Evolutionary conservation across 2,113 vertebrate species (phyloP), one percentile per base, ranked within the genome.

Genomic region (Xerus inauris): DNA sequence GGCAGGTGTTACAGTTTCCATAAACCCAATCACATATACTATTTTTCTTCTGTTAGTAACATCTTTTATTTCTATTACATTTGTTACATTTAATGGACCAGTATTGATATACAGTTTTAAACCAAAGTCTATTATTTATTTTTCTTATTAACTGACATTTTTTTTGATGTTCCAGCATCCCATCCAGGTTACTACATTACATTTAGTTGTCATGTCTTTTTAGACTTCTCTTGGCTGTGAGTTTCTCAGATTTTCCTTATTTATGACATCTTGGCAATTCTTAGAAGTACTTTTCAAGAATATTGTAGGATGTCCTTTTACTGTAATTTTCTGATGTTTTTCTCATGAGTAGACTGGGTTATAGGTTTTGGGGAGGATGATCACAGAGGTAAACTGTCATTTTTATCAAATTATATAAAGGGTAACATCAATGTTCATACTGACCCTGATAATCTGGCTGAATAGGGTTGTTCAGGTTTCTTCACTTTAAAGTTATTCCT

Each of bases 401-500:
- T 87, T 94, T 87, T 17, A 71, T 76, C 22, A 90, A 79, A 82
- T 59, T 26, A 62, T 62, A 35, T 49, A 38, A 67, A 32, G n/a
- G 6, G 8, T 57, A n/a, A 4, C 76, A 22, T 45, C 57, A 6
- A 4, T 71, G 5, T 38, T 76, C 57, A 82, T 42, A 32, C 20
- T 54, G 62, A 82, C 85, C 51, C 82, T 89, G 35, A 64, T 89
- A 20, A 83, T 32, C 35, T 84, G 62, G 51, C 72, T 77, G 59
- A 83, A n/a, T 10, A 82, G 10, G 49, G 0, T 72, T 73, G 89
- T 94, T 80, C 45, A 86, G 40, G 14, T 79, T 93, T 79, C 51
- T 93, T 30, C 38, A 71, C 49, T 77, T 89, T 77, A 71, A 93
- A 93, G 22, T 89, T 77, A 51, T 30, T 84, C 17, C 87, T 92